Conservation (phyloP, 2,888 invertebrate genomes). For the Thereva nobilitata region DNA sequence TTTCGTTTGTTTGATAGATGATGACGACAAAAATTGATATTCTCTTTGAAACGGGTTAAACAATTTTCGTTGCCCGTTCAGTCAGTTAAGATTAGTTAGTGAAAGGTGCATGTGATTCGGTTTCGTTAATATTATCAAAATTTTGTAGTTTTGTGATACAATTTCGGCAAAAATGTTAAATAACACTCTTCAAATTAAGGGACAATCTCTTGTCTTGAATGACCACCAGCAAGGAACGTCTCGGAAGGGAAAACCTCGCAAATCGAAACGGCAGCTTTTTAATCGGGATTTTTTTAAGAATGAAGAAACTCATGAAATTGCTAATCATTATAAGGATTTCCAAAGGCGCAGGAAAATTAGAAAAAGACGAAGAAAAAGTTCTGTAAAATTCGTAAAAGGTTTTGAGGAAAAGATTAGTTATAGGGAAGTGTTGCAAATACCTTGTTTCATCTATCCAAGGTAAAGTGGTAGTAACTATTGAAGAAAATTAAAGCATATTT, state of each 20-base stretch:
- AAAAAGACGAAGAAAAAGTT: slow-evolving; percentile 29
- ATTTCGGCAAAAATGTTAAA: slow-evolving; percentile 7
- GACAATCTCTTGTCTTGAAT: slow-evolving; percentile 6
- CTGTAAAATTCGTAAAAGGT: slow-evolving; percentile 27
- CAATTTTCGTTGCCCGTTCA: not conserved
- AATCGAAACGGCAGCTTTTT: not conserved
- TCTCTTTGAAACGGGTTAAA: slow-evolving; percentile 6
- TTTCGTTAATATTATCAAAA: no score
- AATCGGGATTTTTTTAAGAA: slow-evolving; percentile 10
- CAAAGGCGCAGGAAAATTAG: slow-evolving; percentile 41
- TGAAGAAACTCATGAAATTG: slow-evolving; percentile 51
- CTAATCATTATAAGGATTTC: slow-evolving; percentile 55
- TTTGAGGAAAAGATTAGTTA: slow-evolving; percentile 7
- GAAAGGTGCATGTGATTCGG: slow-evolving; percentile 5
- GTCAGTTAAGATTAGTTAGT: slow-evolving; percentile 1
- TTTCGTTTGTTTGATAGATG: slow-evolving; percentile 23
- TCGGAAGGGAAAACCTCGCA: not conserved
- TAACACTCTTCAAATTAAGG: not conserved
- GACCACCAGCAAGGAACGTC: not conserved
- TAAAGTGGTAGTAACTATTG: slow-evolving; percentile 2
- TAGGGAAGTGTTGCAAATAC: slow-evolving; percentile 42
- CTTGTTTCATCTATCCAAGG: slow-evolving; percentile 42
- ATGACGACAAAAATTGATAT: slow-evolving; percentile 18
- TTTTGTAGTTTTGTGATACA: not conserved
- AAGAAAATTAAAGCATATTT: no score